Conservation (phyloP, 2,888 invertebrate species). For the Trachelus stipa region DNA sequence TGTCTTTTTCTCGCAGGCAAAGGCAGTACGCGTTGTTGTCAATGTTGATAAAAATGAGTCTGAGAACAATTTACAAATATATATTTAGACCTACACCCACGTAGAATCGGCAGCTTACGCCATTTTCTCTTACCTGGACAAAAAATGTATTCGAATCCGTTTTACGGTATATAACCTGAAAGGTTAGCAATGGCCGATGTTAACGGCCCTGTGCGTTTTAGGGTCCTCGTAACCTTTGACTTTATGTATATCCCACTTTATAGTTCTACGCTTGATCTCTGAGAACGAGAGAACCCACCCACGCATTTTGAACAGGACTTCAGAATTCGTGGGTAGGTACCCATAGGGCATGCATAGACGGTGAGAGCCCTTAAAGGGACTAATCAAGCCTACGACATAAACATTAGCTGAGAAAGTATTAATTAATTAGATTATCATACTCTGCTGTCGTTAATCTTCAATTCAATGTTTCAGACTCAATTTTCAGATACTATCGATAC, state of each 20-base stretch:
- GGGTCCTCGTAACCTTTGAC: background rate
- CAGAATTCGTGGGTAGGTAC: conserved; percentile 52
- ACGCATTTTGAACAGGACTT: conserved; percentile 60
- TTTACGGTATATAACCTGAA: background rate
- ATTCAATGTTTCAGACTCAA: background rate
- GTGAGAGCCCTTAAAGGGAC: background rate
- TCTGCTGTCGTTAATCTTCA: background rate
- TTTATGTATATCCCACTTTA: background rate
- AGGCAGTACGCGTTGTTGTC: background rate
- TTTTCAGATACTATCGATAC: background rate
- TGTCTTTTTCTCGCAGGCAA: background rate
- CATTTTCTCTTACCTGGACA: background rate
- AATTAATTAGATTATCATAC: background rate
- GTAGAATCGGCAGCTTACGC: background rate
- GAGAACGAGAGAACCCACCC: conserved; percentile 48
- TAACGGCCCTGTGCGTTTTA: background rate
- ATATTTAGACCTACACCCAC: background rate
- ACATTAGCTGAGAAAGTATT: background rate
- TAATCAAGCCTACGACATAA: background rate
- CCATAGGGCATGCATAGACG: conserved; percentile 31
- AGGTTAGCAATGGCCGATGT: background rate
- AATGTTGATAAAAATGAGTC: too few relatives aligned
- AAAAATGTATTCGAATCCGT: background rate
- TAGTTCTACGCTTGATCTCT: conserved; percentile 3
- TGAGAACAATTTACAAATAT: background rate